Percentiles rank a stretch among this genome's conserved stretches.
phyloP scores from a whole-genome alignment of 2,797 vertebrate genomes.

The Aulostomus chinensis region DNA sequence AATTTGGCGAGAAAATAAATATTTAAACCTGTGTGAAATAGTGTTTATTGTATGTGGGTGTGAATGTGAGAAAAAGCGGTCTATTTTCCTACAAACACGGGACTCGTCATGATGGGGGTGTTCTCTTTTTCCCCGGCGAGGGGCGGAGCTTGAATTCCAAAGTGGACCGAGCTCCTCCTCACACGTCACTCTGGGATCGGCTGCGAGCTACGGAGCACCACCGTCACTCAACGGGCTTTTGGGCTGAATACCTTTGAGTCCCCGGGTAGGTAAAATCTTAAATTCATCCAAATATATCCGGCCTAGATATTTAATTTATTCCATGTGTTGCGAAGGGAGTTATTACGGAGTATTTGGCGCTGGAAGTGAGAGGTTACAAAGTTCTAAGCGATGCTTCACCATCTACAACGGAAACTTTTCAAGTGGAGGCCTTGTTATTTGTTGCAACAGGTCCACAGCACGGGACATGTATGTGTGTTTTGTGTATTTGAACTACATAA shows the following conservation, averaged over 20 bases:
- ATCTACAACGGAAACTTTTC: conserved; percentile 75
- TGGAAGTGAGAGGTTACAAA: conserved; percentile 30
- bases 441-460: conserved; percentile 74
- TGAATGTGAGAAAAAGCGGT: no score
- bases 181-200: conserved; percentile 77
- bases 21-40: background rate
- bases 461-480: background rate
- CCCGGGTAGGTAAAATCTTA: conserved; percentile 41
- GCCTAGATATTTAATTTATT: accelerated
- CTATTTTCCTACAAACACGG: background rate
- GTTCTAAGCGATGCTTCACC: conserved; percentile 51
- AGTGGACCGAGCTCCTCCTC: conserved; percentile 62
- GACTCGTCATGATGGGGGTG: conserved; percentile 12
- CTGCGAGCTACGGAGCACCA: conserved; percentile 39
- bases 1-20: accelerated
- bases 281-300: background rate
- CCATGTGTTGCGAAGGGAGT: accelerated
- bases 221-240: conserved; percentile 55
- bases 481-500: background rate
- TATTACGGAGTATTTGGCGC: background rate
- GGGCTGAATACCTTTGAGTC: conserved; percentile 26
- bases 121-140: background rate
- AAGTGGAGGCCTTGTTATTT: conserved; percentile 67
- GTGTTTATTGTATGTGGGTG: background rate
- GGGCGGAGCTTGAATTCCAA: conserved; percentile 73